Base-by-base conservation (phyloP, 1,140 invertebrate genomes). In the Batillaria attramentaria region DNA sequence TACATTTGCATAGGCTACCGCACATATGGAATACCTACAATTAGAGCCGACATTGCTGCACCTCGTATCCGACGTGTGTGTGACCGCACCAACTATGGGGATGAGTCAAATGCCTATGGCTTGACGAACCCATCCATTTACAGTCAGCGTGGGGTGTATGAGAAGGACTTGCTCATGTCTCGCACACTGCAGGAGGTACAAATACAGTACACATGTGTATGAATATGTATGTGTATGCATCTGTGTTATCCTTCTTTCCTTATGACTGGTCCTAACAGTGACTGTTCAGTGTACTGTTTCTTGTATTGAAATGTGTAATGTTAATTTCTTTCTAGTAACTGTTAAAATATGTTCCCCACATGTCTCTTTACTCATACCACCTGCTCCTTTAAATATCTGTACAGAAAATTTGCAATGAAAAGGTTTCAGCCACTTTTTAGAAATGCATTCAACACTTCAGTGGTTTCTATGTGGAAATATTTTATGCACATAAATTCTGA, bases 1-100 rank as follows among this genome's bases (percentile, higher is more conserved):
- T 76, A 54, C 75, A 46, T 79, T 77, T 68, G 28, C n/a, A n/a
- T 77, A 90, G 89, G 80, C 79, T 91, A 87, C 82, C 83, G 90
- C 62, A 84, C 83, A 28, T 91, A 91, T 81, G 90, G 90, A 80
- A 85, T 89, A 24, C 90, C 90, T n/a, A 89, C 88, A 35, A 85
- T 91, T 39, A 81, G 90, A 42, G 83, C 85, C 46, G 90, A 91
- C 81, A 76, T 91, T 46, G 81, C 85, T 24, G 87, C 89, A 42
- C 89, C 90, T 1, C 79, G 87, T 69, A 84, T 89, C 31, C 84
- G 85, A 43, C 82, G 90, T 24, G 80, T 90, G 3, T 79, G 86
- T 78, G 90, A 91, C 78, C 77, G 65, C 6, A 88, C 83, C 33
- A 91, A 90, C 70, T 91, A 91, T 73, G 90, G 90, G 10, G 88